phyloP scores from a whole-genome alignment of 2,888 invertebrate genomes.

The Ichneumoninae sp. region DNA sequence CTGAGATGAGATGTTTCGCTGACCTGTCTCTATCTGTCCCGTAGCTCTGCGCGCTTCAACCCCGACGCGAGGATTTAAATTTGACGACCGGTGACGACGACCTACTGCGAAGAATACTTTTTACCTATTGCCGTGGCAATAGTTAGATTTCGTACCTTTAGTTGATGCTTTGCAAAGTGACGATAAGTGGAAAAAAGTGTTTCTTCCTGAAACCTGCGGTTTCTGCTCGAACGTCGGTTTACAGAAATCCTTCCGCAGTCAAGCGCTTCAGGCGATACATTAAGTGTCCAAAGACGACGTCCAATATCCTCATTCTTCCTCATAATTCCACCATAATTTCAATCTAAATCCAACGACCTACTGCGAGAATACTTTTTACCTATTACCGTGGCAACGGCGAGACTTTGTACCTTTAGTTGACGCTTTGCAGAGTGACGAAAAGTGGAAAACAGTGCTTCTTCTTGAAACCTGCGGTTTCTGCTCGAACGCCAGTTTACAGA shows the following conservation, averaged over 20 bases:
- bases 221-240: slow-evolving; percentile 24
- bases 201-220: slow-evolving; percentile 37
- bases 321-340: slow-evolving; percentile 77
- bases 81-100: slow-evolving; percentile 25
- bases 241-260: background rate
- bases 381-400: background rate
- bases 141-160: too few relatives aligned
- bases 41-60: slow-evolving; percentile 11
- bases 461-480: slow-evolving; percentile 46
- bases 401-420: slow-evolving; percentile 32
- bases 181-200: background rate
- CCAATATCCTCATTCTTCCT: slow-evolving; percentile 39
- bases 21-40: slow-evolving; percentile 41
- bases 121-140: background rate
- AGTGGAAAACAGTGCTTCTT: background rate
- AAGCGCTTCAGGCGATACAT: slow-evolving; percentile 63
- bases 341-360: slow-evolving; percentile 63
- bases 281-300: slow-evolving; percentile 23
- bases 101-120: background rate
- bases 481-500: slow-evolving; percentile 8
- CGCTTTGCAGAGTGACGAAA: slow-evolving; percentile 42
- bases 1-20: slow-evolving; percentile 35
- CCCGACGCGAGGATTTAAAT: slow-evolving; percentile 41
- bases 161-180: slow-evolving; percentile 39
- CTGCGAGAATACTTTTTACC: slow-evolving; percentile 18